Evolutionary conservation across 2,888 invertebrate species (phyloP).

Genomic region (Nephrotoma flavescens): DNA sequence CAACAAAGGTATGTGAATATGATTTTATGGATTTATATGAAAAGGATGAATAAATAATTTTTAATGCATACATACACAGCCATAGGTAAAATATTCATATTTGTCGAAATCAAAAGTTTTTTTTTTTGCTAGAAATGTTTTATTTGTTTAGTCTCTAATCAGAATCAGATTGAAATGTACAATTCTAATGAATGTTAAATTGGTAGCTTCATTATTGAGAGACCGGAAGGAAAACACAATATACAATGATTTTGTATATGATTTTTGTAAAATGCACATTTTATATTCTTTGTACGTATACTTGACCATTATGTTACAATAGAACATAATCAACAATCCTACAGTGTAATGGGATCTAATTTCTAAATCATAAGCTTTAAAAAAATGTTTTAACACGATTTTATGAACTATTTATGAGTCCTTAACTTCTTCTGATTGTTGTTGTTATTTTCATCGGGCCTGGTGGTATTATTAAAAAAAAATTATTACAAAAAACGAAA

Average conservation of each 20-base stretch:
- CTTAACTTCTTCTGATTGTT: no score
- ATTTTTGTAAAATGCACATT: not conserved
- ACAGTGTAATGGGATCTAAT: not conserved
- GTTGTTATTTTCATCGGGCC: no score
- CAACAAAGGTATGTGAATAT: conserved; percentile 1
- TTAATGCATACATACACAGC: no score
- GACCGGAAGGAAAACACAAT: not conserved
- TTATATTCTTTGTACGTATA: not conserved
- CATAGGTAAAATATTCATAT: not conserved
- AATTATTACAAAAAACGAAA: no score
- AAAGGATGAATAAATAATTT: no score
- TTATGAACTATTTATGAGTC: no score
- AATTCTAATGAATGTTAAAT: not conserved
- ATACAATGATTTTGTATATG: not conserved
- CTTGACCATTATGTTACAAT: no score
- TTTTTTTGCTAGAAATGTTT: not conserved
- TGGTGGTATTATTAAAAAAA: no score
- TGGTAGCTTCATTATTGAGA: not conserved
- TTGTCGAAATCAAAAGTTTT: not conserved
- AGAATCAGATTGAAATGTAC: not conserved
- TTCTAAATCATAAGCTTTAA: not conserved
- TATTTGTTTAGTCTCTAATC: not conserved
- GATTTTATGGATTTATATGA: not conserved
- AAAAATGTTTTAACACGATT: no score
- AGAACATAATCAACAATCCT: not conserved